Evolutionary conservation across 2,888 invertebrate species (phyloP).

Genomic region (Cepaea hortensis): DNA sequence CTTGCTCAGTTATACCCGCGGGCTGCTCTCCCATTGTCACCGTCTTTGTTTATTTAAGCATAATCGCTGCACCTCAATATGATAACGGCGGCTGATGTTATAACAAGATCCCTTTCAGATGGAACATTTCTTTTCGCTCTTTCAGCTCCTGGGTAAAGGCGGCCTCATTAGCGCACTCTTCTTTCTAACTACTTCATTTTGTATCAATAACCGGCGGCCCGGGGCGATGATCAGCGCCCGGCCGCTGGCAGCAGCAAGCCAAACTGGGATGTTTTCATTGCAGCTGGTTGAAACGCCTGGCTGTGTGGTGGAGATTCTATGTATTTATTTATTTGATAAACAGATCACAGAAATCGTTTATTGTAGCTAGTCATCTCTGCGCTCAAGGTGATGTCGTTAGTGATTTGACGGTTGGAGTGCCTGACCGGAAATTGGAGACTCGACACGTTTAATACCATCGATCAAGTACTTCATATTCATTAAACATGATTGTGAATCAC

Average conservation of each 20-base stretch:
- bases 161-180: constrained; percentile 41
- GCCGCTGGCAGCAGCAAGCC: constrained; percentile 14
- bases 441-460: no score
- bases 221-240: constrained; percentile 16
- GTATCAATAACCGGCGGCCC: constrained; percentile 40
- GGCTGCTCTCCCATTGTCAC: constrained; percentile 17
- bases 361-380: neutral
- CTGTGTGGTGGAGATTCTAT: neutral
- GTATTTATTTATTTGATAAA: neutral
- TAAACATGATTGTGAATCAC: no score
- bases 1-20: constrained; percentile 4
- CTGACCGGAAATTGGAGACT: neutral
- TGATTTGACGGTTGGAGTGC: neutral
- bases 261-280: constrained; percentile 22
- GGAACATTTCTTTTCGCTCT: constrained; percentile 20
- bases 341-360: neutral
- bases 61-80: constrained; percentile 41
- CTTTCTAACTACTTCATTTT: constrained; percentile 42
- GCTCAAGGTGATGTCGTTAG: neutral
- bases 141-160: constrained; percentile 18
- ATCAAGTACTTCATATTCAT: no score
- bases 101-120: constrained; percentile 33
- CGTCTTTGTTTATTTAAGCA: constrained; percentile 37
- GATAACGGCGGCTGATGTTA: constrained; percentile 23
- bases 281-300: neutral